Base-by-base conservation (phyloP, 2,113 vertebrate genomes). In the Agapornis roseicollis region DNA sequence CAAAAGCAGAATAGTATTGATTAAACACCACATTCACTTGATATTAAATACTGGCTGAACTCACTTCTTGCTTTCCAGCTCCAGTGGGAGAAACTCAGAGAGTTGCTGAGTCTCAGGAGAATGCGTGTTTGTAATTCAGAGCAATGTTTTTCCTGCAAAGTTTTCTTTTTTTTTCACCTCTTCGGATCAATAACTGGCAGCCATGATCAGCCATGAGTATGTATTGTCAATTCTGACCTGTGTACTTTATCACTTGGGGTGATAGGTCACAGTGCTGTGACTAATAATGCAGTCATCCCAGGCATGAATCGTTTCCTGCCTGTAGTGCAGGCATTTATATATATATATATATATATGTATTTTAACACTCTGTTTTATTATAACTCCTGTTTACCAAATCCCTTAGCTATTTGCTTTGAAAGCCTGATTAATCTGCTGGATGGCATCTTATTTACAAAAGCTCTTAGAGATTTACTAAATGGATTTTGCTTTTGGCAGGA, bases 1-100 rank as follows among this genome's bases (percentile, higher is more conserved):
- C 99, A 99, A 99, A 99, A 99, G 99, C 98, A 98, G 98, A 98
- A 98, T 98, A 98, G 98, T 99, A 99, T 99, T 99, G 99, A 99
- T 99, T 99, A 99, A 99, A 99, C 98, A 99, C 98, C 97, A 97
- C 98, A 97, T 98, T 97, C 98, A 98, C 98, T 99, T 98, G 98
- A 98, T 99, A 99, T 99, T 99, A 99, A 99, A 99, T 98, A 99
- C 98, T 98, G 96, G 97, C 98, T 98, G 98, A 98, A 98, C 98
- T 98, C 95, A 97, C 97, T 98, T 97, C 96, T 98, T 97, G 97
- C 97, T 98, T 98, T 92, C 96, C 85, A 97, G 95, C 89, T 98
- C 97, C 97, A 97, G 95, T 94, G 97, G 97, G 97, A 98, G 95
- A 98, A 98, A 93, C 87, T 78, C 87, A 94, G 97, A 96, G 97